Evolutionary conservation across 2,888 invertebrate species (phyloP).

Genomic region (Thereva nobilitata): DNA sequence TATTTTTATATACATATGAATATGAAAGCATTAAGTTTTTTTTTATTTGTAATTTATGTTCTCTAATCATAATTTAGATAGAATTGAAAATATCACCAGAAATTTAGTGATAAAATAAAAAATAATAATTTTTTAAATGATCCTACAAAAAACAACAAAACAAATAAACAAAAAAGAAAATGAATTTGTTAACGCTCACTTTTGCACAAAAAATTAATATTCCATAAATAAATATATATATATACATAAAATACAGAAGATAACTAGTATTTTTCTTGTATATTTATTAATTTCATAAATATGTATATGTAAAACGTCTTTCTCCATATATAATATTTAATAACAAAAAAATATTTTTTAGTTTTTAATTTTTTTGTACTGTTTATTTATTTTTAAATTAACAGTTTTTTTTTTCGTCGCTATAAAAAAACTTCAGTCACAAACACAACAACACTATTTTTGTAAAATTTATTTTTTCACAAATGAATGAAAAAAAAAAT

Average conservation of each 20-base stretch:
- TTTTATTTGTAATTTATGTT: too few species aligned
- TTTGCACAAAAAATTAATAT: conserved; percentile 29
- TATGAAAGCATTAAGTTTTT: too few species aligned
- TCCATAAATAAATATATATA: conserved; percentile 24
- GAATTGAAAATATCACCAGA: too few species aligned
- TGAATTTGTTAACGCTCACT: conserved; percentile 27
- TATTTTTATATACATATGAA: too few species aligned
- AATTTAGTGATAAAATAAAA: too few species aligned
- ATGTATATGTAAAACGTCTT: too few species aligned
- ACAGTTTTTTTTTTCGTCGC: conserved; percentile 8
- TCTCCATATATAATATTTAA: too few species aligned
- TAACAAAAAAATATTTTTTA: too few species aligned
- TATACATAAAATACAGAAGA: neutral
- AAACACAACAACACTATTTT: conserved; percentile 25
- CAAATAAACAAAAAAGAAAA: conserved; percentile 1
- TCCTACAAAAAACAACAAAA: conserved; percentile 5
- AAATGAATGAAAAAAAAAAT: conserved; percentile 26
- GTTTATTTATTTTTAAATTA: conserved; percentile 24
- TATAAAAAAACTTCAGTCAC: neutral
- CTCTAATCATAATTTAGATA: too few species aligned
- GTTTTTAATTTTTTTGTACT: too few species aligned
- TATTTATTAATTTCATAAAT: too few species aligned
- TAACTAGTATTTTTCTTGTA: too few species aligned
- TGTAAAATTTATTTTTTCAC: conserved; percentile 28
- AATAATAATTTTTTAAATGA: conserved; percentile 1